A percentile compares a stretch with the other conserved stretches of the same genome.
Evolutionary conservation across 1,140 invertebrate genomes (phyloP).

Genomic region (Drosophila funebris): DNA sequence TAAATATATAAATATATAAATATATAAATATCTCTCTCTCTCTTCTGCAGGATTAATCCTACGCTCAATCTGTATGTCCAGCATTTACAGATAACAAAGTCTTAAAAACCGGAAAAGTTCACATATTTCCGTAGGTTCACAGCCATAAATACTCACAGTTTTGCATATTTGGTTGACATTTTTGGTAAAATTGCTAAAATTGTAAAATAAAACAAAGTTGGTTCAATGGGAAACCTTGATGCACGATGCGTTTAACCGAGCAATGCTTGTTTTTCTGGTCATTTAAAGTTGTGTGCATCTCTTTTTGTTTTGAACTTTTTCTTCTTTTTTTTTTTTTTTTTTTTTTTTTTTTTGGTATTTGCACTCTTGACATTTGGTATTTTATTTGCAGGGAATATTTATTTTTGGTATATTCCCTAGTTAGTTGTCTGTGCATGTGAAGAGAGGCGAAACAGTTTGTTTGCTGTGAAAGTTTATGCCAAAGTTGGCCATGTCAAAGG

Average conservation of each 20-base stretch:
- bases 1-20: no score
- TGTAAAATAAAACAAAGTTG: neutral
- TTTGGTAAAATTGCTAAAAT: neutral
- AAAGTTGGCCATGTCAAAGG: conserved; percentile 34
- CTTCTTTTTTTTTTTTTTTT: no score
- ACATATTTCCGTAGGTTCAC: neutral
- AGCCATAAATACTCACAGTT: neutral
- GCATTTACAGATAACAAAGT: no score
- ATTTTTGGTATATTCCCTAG: neutral
- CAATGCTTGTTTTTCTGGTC: neutral
- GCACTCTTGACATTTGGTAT: neutral
- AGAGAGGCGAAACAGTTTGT: conserved; percentile 7
- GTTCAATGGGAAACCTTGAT: neutral
- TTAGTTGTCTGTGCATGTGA: neutral
- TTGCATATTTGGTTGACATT: neutral
- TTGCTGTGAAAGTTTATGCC: neutral
- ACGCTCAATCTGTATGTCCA: no score
- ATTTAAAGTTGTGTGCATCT: neutral
- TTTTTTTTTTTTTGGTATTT: no score
- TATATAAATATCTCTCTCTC: no score
- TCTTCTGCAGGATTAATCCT: no score
- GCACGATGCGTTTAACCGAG: neutral
- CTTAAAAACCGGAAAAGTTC: no score
- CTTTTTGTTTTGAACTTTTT: neutral
- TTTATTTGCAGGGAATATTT: neutral